These are phyloP conservation scores for Saccostrea echinata DNA, from an alignment of 1,140 invertebrate species.

Conservation along the genomic window DNA sequence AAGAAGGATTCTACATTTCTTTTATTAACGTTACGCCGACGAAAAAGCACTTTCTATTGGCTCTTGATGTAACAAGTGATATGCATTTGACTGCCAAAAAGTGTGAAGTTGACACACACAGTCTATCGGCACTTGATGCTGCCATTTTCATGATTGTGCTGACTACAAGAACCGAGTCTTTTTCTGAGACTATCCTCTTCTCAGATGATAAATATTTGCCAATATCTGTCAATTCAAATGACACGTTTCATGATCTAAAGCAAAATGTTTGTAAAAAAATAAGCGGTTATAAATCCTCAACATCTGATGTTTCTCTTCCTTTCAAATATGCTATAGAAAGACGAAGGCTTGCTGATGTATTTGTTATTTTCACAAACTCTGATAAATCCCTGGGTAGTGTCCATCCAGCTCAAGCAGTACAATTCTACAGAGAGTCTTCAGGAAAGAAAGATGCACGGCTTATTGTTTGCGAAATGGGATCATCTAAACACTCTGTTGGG, in stretches of 20 bases:
- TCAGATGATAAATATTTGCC: slow-evolving; percentile 38
- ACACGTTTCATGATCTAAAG: not conserved
- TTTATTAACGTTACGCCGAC: slow-evolving; percentile 73
- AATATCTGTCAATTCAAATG: not conserved
- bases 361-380: slow-evolving; percentile 73
- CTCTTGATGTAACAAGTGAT: slow-evolving; percentile 52
- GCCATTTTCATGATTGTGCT: slow-evolving; percentile 67
- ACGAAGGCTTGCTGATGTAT: slow-evolving; percentile 77
- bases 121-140: slow-evolving; percentile 60
- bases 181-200: slow-evolving; percentile 71
- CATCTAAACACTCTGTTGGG: slow-evolving; percentile 78
- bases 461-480: slow-evolving; percentile 82
- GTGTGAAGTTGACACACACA: slow-evolving; percentile 78
- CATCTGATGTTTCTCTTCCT: slow-evolving; percentile 80
- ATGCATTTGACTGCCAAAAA: slow-evolving; percentile 80
- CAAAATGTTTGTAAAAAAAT: not conserved
- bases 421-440: slow-evolving; percentile 63
- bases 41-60: slow-evolving; percentile 82
- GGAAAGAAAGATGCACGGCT: slow-evolving; percentile 75
- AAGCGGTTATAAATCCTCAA: not conserved
- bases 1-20: not conserved
- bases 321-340: slow-evolving; percentile 83
- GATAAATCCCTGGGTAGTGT: slow-evolving; percentile 62
- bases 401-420: slow-evolving; percentile 66
- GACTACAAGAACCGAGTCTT: slow-evolving; percentile 45